Conservation (phyloP, 2,113 vertebrate genomes). For the Corythornis madagascariensis region DNA sequence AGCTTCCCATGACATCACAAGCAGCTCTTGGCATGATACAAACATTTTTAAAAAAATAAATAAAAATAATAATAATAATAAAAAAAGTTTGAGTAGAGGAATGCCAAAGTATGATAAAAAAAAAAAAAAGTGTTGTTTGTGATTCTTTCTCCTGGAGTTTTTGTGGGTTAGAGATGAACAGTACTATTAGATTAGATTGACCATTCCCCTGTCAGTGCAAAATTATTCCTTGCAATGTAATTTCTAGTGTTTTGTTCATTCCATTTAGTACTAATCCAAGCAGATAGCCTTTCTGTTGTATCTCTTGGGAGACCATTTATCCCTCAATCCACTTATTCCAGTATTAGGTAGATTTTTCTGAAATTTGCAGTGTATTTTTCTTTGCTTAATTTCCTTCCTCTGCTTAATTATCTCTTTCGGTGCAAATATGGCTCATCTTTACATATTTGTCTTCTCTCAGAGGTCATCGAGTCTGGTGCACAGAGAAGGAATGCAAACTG, state of each 20-base stretch:
- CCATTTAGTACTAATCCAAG: constrained; percentile 61
- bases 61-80: no score
- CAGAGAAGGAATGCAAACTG: neutral
- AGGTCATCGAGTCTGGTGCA: constrained; percentile 25
- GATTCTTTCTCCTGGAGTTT: no score
- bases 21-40: no score
- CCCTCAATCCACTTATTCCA: constrained; percentile 58
- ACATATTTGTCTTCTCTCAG: constrained; percentile 38
- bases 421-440: constrained; percentile 51
- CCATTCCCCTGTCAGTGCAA: constrained; percentile 31
- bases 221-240: constrained; percentile 56
- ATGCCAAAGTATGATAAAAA: no score
- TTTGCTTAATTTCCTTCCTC: constrained; percentile 62
- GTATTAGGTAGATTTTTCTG: constrained; percentile 61
- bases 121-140: no score
- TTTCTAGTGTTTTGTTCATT: constrained; percentile 64
- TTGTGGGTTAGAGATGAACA: neutral
- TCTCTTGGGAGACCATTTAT: constrained; percentile 63
- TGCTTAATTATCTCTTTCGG: constrained; percentile 63
- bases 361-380: constrained; percentile 53
- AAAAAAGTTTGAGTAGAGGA: no score
- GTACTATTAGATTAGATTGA: constrained; percentile 45
- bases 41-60: no score
- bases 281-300: constrained; percentile 64
- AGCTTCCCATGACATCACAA: no score